Base-by-base conservation (phyloP, 2,113 vertebrate species). In the Phaetusa simplex region DNA sequence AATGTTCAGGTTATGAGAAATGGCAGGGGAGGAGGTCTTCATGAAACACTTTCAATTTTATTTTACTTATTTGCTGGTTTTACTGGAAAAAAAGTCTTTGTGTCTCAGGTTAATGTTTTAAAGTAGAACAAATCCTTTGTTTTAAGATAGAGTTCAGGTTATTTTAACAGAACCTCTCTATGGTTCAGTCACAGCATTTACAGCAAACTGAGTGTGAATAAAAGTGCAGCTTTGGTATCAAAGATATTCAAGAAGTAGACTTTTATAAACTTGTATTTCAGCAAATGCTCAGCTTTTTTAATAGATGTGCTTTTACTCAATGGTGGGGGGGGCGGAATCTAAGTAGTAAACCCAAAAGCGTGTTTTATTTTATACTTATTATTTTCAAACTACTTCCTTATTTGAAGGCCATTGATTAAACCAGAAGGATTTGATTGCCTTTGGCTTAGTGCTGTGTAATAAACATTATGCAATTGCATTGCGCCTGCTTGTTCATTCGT, bases 341-440 rank as follows among this genome's bases (percentile, higher is more conserved):
- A 36, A 91, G 38, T 12, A 88, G n/a, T n/a, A 70, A 91, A 72
- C 56, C 66, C 50, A 23, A 76, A 69, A 86, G 43, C 70, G 14
- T 30, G 29, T 55, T 90, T 78, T 86, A 29, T 73, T 95, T 94
- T 50, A 40, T 73, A 27, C 30, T 52, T 53, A 21, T 17, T 56
- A 27, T 94, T 97, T 90, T 89, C 42, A 64, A 61, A 32, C 66
- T 73, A 22, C 78, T 95, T 97, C 93, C 94, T 90, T 67, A 50
- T 95, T 86, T 97, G 87, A 80, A 88, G 71, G 59, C 89, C 93
- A 93, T 91, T 71, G 95, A 96, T 96, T 94, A 86, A 88, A 55
- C 13, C 66, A 69, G 78, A 50, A 49, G 49, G 29, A 90, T 95
- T 53, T 90, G 82, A 85, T 83, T 91, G 87, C 89, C 78, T 86